phyloP scores from a whole-genome alignment of 2,113 vertebrate species.

The Dinomys branickii region DNA sequence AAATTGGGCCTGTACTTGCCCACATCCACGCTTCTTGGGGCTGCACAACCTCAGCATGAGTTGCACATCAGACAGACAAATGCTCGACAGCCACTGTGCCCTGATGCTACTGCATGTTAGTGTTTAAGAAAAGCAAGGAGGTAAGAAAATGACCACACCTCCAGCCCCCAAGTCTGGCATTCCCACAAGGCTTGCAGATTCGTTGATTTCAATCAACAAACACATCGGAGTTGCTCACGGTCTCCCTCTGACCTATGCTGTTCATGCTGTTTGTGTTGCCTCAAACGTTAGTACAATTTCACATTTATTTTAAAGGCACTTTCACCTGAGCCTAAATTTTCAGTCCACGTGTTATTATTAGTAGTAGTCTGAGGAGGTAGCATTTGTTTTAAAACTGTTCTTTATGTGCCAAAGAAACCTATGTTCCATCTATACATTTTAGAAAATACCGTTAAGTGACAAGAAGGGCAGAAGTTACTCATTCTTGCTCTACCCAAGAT shows the following conservation, averaged over 20 bases:
- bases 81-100: background rate
- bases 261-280: background rate
- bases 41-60: background rate
- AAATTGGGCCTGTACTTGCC: background rate
- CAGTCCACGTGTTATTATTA: background rate
- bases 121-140: background rate
- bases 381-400: conserved; percentile 55
- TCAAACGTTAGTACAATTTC: background rate
- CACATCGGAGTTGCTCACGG: background rate
- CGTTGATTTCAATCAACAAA: background rate
- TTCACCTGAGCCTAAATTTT: background rate
- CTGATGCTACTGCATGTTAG: background rate
- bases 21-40: background rate
- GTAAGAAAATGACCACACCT: background rate
- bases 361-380: background rate
- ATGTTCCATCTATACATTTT: conserved; percentile 8
- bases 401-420: background rate
- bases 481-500: conserved; percentile 3
- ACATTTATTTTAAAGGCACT: background rate
- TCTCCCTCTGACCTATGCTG: background rate
- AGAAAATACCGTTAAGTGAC: conserved; percentile 21
- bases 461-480: background rate
- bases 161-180: background rate
- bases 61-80: conserved; percentile 37
- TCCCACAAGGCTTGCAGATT: background rate